phyloP scores from a whole-genome alignment of 2,113 vertebrate species.

The Rhombomys opimus region DNA sequence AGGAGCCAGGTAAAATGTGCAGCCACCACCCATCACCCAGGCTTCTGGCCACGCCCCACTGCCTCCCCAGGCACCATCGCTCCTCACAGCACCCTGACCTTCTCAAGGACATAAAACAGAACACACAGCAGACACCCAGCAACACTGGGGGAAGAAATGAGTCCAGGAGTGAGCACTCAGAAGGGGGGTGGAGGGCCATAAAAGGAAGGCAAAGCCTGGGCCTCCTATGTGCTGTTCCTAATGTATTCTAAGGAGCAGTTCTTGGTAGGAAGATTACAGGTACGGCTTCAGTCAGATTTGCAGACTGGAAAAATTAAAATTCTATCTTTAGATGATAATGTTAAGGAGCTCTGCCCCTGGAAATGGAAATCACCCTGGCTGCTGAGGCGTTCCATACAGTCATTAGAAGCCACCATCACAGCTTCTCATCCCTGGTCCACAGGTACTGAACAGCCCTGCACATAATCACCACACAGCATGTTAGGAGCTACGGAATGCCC shows the following conservation, averaged over 20 bases:
- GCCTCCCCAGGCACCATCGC: neutral
- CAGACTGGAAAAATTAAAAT: conserved; percentile 1
- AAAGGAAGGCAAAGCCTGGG: neutral
- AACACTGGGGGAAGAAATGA: neutral
- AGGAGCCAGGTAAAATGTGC: neutral
- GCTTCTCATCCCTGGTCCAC: neutral
- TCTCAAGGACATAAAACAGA: neutral
- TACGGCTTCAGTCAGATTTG: neutral
- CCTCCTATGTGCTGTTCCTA: neutral
- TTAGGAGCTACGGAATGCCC: neutral
- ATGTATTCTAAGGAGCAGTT: neutral
- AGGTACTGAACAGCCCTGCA: neutral
- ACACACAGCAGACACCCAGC: neutral
- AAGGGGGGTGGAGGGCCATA: neutral
- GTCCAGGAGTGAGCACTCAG: neutral
- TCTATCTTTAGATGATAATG: conserved; percentile 28
- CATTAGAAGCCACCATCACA: neutral
- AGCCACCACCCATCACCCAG: neutral
- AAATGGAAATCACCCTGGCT: neutral
- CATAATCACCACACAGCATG: neutral
- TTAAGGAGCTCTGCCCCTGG: neutral
- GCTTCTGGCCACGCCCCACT: neutral
- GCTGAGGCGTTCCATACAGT: neutral
- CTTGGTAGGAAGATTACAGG: neutral
- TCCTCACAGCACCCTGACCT: neutral